Evolutionary conservation across 2,797 vertebrate species (phyloP).

Genomic region (Chelon labrosus): DNA sequence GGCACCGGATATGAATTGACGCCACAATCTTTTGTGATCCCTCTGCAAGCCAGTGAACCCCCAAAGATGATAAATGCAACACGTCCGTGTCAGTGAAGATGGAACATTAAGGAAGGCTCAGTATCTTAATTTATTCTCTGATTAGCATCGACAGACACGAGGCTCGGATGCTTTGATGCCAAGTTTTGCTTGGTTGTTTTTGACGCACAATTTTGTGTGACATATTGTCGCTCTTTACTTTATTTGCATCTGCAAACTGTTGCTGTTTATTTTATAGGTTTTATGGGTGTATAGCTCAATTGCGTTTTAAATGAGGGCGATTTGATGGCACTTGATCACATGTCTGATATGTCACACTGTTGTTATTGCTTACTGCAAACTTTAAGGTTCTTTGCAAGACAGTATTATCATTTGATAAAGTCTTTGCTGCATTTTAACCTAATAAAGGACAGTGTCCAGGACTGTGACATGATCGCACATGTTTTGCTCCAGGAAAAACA

Average conservation of each 20-base stretch:
- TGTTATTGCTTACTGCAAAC: neutral
- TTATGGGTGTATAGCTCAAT: too few relatives aligned
- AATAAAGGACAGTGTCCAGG: neutral
- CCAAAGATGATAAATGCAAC: slow-evolving; percentile 63
- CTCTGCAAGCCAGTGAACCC: slow-evolving; percentile 8
- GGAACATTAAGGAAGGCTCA: slow-evolving; percentile 22
- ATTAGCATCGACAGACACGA: slow-evolving; percentile 3
- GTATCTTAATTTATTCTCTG: slow-evolving; percentile 31
- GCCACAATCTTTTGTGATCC: slow-evolving; percentile 35
- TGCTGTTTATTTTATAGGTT: slow-evolving; percentile 1
- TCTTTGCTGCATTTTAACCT: neutral
- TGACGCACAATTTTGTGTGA: neutral
- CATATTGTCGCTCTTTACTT: neutral
- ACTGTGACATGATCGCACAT: neutral
- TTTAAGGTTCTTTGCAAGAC: neutral
- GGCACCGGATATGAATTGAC: slow-evolving; percentile 48
- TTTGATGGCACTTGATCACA: neutral
- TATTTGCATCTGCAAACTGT: neutral
- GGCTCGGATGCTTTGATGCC: neutral
- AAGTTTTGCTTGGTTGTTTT: slow-evolving; percentile 4
- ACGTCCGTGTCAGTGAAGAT: slow-evolving; percentile 46
- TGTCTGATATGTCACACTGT: neutral
- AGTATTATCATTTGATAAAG: neutral
- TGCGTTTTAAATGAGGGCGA: neutral
- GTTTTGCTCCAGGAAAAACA: neutral